Evolutionary conservation across 2,797 vertebrate species (phyloP).

Genomic region (Zalophus californianus): DNA sequence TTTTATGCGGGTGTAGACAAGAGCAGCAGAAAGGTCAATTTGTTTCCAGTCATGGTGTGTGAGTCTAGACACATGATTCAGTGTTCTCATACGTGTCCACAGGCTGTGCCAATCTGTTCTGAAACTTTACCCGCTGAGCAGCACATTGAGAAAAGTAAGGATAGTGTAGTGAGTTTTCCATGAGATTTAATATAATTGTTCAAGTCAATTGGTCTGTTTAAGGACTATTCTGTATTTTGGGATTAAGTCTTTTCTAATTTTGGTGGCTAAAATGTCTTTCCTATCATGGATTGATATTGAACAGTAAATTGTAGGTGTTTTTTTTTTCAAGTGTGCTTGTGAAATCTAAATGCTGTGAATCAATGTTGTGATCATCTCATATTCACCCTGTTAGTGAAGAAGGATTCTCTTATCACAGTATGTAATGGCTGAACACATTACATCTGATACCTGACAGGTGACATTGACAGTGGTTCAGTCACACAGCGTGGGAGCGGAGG

Average conservation of each 20-base stretch:
- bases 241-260: conserved; percentile 22
- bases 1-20: background rate
- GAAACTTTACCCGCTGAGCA: background rate
- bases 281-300: background rate
- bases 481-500: background rate
- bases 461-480: background rate
- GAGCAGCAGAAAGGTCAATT: background rate
- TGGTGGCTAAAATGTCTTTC: background rate
- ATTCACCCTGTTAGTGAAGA: background rate
- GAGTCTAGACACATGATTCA: background rate
- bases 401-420: background rate
- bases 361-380: background rate
- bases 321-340: background rate
- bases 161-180: background rate
- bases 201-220: background rate
- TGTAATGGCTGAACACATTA: background rate
- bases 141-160: background rate
- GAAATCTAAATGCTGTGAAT: background rate
- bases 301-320: background rate
- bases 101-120: background rate
- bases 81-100: background rate
- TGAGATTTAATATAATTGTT: background rate
- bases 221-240: background rate
- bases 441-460: background rate
- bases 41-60: background rate